Percentiles rank a stretch among this genome's conserved stretches.
Conservation (phyloP, 2,797 vertebrate genomes). For the Nyctibius grandis region DNA sequence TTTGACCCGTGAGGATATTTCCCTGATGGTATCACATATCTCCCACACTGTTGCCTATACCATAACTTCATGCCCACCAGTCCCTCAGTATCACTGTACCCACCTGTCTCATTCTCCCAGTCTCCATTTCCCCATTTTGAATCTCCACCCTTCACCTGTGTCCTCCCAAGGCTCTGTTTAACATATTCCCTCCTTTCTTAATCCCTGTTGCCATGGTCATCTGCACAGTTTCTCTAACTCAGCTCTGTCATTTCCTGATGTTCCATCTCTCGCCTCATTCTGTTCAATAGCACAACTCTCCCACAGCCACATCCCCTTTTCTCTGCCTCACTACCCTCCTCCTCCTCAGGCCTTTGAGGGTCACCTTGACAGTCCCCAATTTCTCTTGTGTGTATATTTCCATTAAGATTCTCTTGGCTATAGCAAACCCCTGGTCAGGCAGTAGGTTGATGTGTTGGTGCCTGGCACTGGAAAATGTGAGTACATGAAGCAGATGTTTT, state of each 20-base stretch:
- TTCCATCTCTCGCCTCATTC: neutral
- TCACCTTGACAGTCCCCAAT: neutral
- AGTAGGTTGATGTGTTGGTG: neutral
- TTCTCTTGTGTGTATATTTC: neutral
- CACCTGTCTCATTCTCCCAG: neutral
- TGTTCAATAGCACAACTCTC: neutral
- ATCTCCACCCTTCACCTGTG: neutral
- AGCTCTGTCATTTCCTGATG: neutral
- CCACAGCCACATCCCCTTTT: neutral
- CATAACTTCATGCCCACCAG: neutral
- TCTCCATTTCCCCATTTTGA: neutral
- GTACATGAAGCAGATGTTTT: neutral
- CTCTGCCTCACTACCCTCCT: neutral
- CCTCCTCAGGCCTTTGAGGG: neutral
- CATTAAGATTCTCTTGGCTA: neutral
- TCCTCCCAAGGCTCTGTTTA: neutral
- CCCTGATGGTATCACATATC: neutral
- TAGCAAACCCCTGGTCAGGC: neutral
- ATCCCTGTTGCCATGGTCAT: neutral
- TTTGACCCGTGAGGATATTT: neutral
- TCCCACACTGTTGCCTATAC: too few species aligned
- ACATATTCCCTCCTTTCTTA: neutral
- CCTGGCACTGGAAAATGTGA: neutral
- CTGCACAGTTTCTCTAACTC: neutral
- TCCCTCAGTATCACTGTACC: neutral